These are phyloP conservation scores for Caenorhabditis sp. DNA, from an alignment of 2,888 invertebrate species.

Conservation along the genomic window DNA sequence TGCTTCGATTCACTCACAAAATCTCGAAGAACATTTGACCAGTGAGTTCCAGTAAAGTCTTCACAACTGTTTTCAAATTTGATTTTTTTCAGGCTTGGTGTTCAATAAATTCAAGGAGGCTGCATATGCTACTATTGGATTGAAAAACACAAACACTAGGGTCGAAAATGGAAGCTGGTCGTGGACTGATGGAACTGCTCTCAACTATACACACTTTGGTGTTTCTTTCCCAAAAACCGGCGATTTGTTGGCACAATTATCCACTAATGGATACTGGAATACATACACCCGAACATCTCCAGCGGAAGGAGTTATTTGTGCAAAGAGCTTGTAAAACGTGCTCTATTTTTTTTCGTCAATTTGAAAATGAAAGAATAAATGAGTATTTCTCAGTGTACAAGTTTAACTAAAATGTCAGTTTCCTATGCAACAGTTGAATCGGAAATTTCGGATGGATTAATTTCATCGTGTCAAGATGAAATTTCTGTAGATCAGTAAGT, in stretches of 20 bases:
- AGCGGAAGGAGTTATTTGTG: background rate
- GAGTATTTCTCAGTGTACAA: background rate
- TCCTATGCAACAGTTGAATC: background rate
- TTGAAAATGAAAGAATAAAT: background rate
- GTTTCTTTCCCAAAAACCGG: background rate
- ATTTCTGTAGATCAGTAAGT: background rate
- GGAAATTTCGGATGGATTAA: background rate
- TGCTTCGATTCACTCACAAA: slow-evolving; percentile 21
- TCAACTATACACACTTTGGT: background rate
- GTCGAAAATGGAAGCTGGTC: background rate
- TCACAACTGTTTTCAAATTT: background rate
- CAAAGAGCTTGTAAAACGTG: background rate
- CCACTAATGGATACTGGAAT: background rate
- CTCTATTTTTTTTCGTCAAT: too few species aligned
- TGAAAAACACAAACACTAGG: background rate
- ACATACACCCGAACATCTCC: background rate
- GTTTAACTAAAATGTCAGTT: background rate
- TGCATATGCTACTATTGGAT: background rate
- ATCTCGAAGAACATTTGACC: background rate
- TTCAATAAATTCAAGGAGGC: background rate
- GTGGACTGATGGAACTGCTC: background rate
- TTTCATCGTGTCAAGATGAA: background rate
- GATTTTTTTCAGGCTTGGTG: background rate
- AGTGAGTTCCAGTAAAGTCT: background rate
- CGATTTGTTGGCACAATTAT: background rate